Evolutionary conservation across 2,113 vertebrate species (phyloP).

Genomic region (Macrotis lagotis): DNA sequence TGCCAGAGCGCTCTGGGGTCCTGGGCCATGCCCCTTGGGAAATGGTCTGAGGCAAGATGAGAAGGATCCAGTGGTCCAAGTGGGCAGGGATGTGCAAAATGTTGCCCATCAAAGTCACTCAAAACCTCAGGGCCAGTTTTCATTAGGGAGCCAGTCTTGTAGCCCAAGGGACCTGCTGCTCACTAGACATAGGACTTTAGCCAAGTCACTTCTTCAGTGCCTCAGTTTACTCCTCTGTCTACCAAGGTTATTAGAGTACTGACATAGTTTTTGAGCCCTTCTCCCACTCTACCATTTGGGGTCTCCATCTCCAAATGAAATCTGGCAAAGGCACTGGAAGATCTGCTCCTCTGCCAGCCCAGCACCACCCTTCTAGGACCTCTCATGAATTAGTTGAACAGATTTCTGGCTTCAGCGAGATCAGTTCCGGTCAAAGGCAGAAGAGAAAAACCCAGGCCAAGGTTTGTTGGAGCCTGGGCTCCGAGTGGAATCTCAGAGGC

Average conservation of each 20-base stretch:
- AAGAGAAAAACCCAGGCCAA: not conserved
- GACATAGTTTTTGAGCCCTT: not conserved
- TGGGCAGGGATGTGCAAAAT: not conserved
- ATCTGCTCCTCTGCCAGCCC: not conserved
- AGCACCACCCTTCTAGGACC: not conserved
- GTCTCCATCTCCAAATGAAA: too few relatives aligned
- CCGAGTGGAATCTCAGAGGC: not conserved
- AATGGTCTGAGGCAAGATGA: too few relatives aligned
- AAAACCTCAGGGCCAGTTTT: too few relatives aligned
- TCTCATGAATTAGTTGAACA: not conserved
- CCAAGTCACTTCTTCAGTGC: not conserved
- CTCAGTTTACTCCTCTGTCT: not conserved
- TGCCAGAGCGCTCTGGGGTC: too few relatives aligned
- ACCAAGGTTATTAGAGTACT: not conserved
- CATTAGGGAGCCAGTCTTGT: too few relatives aligned
- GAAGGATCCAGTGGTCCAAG: too few relatives aligned
- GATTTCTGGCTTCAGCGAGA: not conserved
- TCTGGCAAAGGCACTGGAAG: too few relatives aligned
- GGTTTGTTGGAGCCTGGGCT: not conserved
- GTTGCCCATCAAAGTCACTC: not conserved
- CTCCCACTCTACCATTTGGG: not conserved
- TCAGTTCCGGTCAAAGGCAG: not conserved
- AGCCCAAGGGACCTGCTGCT: not conserved
- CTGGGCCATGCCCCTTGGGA: too few relatives aligned
- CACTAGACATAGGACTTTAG: too few relatives aligned